Conservation (phyloP, 2,113 vertebrate species). For the Stictonetta naevosa region DNA sequence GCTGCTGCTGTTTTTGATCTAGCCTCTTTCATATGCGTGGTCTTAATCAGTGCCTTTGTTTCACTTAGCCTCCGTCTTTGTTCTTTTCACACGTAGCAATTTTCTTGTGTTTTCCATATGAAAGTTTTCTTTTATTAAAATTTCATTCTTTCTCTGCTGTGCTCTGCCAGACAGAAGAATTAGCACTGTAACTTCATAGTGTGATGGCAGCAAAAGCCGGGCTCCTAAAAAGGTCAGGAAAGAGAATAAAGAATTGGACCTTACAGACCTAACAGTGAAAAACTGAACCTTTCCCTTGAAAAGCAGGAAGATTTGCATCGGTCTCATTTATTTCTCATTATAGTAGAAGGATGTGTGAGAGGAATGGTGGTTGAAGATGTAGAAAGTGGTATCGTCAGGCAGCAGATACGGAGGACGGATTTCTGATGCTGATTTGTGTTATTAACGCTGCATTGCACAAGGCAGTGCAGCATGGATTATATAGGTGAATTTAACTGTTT, state of each 20-base stretch:
- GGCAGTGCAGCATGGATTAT: accelerated
- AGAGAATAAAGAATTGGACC: not conserved
- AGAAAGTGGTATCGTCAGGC: not conserved
- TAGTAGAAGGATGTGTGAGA: not conserved
- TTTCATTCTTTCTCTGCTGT: not conserved
- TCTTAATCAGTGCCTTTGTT: not conserved
- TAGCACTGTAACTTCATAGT: not conserved
- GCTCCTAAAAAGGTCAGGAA: not conserved
- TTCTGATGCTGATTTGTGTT: not conserved
- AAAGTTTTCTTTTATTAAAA: not conserved
- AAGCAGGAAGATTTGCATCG: not conserved
- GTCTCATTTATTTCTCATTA: not conserved
- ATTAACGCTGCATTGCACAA: not conserved
- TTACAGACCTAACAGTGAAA: not conserved
- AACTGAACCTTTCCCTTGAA: not conserved
- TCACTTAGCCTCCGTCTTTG: not conserved
- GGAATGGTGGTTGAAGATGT: not conserved
- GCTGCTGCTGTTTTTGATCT: slow-evolving; percentile 3
- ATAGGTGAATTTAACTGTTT: not conserved
- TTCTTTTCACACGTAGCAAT: not conserved
- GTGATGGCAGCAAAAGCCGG: not conserved
- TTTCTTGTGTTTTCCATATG: not conserved
- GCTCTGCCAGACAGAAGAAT: not conserved
- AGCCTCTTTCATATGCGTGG: not conserved
- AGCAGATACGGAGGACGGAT: not conserved